phyloP scores from a whole-genome alignment of 2,113 vertebrate genomes.

The Chaetura pelagica region DNA sequence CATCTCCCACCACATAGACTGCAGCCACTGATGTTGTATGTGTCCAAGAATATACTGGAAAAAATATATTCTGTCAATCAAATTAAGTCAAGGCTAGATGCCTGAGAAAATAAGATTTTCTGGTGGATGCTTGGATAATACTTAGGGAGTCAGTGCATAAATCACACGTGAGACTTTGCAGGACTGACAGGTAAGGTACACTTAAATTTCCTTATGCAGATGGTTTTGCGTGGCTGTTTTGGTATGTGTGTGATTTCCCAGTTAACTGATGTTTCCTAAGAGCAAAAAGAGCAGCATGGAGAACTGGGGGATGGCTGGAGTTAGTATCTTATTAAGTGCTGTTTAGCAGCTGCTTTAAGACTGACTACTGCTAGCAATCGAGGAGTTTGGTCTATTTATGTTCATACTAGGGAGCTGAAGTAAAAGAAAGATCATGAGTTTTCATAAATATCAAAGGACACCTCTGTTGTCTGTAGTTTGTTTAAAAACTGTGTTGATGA shows the following conservation, averaged over 20 bases:
- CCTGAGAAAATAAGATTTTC: conserved; percentile 6
- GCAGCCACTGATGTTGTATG: not conserved
- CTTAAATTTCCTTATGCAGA: not conserved
- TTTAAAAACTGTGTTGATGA: not conserved
- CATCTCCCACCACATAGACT: not conserved
- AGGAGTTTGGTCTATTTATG: not conserved
- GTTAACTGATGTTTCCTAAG: not conserved
- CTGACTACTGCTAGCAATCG: rapidly evolving
- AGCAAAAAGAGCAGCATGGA: not conserved
- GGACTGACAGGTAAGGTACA: not conserved
- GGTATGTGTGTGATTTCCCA: not conserved
- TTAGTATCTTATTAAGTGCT: not conserved
- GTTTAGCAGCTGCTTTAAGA: not conserved
- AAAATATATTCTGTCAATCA: not conserved
- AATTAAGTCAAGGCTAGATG: not conserved
- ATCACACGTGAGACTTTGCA: not conserved
- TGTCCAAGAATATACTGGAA: not conserved
- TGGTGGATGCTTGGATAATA: not conserved
- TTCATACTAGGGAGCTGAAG: not conserved
- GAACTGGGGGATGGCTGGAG: not conserved
- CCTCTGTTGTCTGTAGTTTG: rapidly evolving
- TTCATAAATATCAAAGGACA: not conserved
- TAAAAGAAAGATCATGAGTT: not conserved
- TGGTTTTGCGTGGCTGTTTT: not conserved
- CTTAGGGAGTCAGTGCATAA: not conserved